phyloP scores from a whole-genome alignment of 1,140 invertebrate species.

The Zaprionus ghesquierei region DNA sequence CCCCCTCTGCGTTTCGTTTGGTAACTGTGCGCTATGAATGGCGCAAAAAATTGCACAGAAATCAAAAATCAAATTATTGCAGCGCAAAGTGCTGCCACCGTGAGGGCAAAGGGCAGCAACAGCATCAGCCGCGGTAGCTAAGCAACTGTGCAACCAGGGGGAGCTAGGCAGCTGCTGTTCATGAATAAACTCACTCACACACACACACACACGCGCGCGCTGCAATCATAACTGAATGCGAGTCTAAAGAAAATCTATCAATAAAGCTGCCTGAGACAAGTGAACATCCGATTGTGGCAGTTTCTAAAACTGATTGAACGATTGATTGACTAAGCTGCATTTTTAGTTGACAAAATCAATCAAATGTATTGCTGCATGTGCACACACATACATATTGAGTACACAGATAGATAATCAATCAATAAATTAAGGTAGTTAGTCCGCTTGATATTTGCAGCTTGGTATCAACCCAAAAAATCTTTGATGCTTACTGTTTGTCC shows the following conservation, averaged over 20 bases:
- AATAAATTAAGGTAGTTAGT: too few species aligned
- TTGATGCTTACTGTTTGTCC: too few species aligned
- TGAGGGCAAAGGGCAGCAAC: background rate
- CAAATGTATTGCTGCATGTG: too few species aligned
- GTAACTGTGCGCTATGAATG: conserved; percentile 9
- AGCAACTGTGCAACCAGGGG: background rate
- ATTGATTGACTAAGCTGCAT: background rate
- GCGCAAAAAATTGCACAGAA: conserved; percentile 14
- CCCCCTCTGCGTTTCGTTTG: background rate
- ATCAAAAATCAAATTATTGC: conserved; percentile 66
- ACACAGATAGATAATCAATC: too few species aligned
- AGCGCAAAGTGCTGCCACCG: background rate
- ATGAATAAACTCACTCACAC: background rate
- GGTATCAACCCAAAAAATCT: too few species aligned
- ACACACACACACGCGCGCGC: background rate
- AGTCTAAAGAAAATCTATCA: background rate
- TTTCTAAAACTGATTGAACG: background rate
- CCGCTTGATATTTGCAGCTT: too few species aligned
- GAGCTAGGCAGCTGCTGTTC: background rate
- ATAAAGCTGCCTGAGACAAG: background rate
- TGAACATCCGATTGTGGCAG: background rate
- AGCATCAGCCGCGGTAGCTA: background rate
- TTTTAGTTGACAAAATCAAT: too few species aligned
- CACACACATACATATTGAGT: too few species aligned
- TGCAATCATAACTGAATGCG: background rate